Evolutionary conservation across 2,888 invertebrate species (phyloP), one percentile per base, ranked within the genome.

Genomic region (Oligia fasciuncula): DNA sequence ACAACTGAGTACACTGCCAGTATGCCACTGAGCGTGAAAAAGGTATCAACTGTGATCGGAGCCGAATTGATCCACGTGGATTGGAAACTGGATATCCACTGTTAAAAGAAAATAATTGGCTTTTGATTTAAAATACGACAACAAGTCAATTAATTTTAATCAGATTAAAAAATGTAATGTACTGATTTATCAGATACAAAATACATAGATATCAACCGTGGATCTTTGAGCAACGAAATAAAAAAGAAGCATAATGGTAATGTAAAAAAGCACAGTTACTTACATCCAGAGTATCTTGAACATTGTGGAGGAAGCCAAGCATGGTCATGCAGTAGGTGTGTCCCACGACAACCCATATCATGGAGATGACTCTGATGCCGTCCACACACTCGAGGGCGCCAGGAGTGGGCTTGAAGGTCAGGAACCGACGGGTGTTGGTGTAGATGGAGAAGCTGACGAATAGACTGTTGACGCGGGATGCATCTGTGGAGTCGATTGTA

Each of bases 21-120:
- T 65, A 98, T 91, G 8, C 98, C 98, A 86, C 97, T 97, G 86
- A 98, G 91, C 40, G 97, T 92, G 89, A 98, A 97, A 91, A 98
- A 98, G 0, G 97, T 97, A 80, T 98, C 98, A 0, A 98, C 98
- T 2, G 97, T 97, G 11, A 97, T 93, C 0, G 97, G 93, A 2
- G 94, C 93, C 0, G 94, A 90, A 54, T 87, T 92, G 86, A 87
- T 94, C 97, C 91, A 97, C 86, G 92, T 95, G 88, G 91, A 91
- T n/a, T 89, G 84, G 13, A 93, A 90, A 35, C 87, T 83, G 17
- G 85, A 49, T 40, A 93, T 43, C 93, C 95, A 95, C 95, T 96
- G 87, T 43, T 43, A 76, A 88, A 43, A 57, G 29, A 29, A 84
- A 84, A 67, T 0, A 11, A 23, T n/a, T 29, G 23, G 17, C 23